Evolutionary conservation across 2,113 vertebrate species (phyloP).

Genomic region (Thermophis baileyi): DNA sequence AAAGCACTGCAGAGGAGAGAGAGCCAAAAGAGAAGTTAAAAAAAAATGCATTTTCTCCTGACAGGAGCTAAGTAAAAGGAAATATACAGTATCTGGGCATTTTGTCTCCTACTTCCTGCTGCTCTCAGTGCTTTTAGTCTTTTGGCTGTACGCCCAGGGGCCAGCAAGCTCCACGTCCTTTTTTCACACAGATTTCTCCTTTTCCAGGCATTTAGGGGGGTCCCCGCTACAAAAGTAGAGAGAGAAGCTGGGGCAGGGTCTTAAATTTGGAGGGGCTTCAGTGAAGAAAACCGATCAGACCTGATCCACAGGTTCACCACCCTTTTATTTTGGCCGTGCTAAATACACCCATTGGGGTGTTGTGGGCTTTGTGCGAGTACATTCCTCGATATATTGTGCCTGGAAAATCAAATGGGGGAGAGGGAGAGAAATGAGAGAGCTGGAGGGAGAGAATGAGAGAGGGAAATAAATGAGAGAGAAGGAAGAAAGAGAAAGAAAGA

Average conservation of each 20-base stretch:
- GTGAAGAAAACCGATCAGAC: neutral
- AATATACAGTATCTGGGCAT: neutral
- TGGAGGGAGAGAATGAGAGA: too few species aligned
- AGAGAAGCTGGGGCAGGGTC: too few species aligned
- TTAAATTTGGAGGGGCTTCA: neutral
- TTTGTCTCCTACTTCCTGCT: neutral
- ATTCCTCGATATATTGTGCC: neutral
- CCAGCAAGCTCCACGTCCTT: neutral
- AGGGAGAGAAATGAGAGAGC: too few species aligned
- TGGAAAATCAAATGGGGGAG: neutral
- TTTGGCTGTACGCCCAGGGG: neutral
- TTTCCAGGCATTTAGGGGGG: neutral
- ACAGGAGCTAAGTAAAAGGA: neutral
- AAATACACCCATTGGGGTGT: neutral
- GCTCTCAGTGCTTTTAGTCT: neutral
- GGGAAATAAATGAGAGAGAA: too few species aligned
- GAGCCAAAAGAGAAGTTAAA: neutral
- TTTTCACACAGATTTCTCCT: neutral
- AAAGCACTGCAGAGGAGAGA: neutral
- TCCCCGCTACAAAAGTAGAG: neutral
- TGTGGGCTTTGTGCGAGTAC: neutral
- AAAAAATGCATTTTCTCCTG: conserved; percentile 14
- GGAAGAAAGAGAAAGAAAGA: too few species aligned
- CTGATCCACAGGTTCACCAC: neutral
- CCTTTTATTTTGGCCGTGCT: neutral